Evolutionary conservation across 2,888 invertebrate species (phyloP).

Genomic region (Dysmachus trigonus): DNA sequence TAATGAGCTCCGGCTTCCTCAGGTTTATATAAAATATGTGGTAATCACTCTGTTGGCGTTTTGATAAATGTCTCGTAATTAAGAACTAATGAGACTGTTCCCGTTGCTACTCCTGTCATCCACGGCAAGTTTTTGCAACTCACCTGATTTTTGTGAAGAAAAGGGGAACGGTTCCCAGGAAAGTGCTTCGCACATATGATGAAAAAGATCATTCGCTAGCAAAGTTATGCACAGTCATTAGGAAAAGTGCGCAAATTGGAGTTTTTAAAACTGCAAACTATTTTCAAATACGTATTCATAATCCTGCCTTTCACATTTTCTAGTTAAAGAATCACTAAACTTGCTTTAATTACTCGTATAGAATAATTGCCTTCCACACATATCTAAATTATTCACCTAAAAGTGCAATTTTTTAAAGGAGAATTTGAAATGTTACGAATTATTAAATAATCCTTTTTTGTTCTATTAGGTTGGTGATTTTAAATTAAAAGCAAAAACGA

Average conservation of each 20-base stretch:
- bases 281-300: too few relatives aligned
- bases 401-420: too few relatives aligned
- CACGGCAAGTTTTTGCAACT: not conserved
- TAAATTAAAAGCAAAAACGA: too few relatives aligned
- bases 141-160: not conserved
- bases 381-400: too few relatives aligned
- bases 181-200: not conserved
- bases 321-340: not conserved
- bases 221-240: too few relatives aligned
- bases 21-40: conserved; percentile 49
- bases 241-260: not conserved
- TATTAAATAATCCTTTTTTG: too few relatives aligned
- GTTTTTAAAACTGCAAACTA: not conserved
- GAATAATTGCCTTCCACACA: too few relatives aligned
- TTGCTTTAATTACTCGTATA: not conserved
- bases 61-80: conserved; percentile 54
- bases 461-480: too few relatives aligned
- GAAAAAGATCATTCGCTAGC: not conserved
- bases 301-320: not conserved
- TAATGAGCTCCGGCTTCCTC: conserved; percentile 41
- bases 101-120: conserved; percentile 3
- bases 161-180: not conserved
- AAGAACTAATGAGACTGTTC: conserved; percentile 52
- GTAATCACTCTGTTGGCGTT: conserved; percentile 53
- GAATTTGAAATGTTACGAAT: too few relatives aligned